phyloP scores from a whole-genome alignment of 2,888 invertebrate species.

The Cephus pulcher region DNA sequence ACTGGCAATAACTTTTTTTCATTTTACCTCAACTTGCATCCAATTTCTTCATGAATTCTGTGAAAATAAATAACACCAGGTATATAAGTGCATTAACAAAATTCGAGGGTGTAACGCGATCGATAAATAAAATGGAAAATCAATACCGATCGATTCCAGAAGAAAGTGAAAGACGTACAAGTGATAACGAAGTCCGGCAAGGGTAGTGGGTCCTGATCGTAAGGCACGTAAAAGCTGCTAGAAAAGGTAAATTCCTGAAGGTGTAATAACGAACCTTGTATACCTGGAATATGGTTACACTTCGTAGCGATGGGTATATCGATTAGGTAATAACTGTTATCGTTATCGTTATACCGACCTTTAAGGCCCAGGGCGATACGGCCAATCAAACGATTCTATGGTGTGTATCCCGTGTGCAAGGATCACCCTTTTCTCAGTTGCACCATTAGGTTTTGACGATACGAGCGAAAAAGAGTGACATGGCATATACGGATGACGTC shows the following conservation, averaged over 20 bases:
- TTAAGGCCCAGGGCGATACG: conserved; percentile 36
- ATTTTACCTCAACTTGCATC: not conserved
- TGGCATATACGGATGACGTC: not conserved
- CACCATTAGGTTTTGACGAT: not conserved
- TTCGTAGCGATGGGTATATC: conserved; percentile 32
- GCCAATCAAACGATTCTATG: conserved; percentile 44
- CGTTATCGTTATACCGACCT: conserved; percentile 50
- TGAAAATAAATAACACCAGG: not conserved
- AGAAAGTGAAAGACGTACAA: not conserved
- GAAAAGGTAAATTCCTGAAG: conserved; percentile 32
- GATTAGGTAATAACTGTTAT: conserved; percentile 51
- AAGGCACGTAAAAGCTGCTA: conserved; percentile 17
- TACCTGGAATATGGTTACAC: conserved; percentile 36
- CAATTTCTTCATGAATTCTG: not conserved
- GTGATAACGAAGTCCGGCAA: not conserved
- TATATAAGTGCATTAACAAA: not conserved
- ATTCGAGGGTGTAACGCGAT: not conserved
- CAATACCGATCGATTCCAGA: not conserved
- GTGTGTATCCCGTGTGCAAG: conserved; percentile 6
- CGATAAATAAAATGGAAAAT: not conserved
- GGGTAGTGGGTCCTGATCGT: conserved; percentile 6
- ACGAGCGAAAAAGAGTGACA: not conserved
- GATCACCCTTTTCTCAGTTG: conserved; percentile 7
- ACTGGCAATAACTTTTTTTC: not conserved
- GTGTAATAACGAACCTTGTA: conserved; percentile 36